Conservation (phyloP, 2,888 invertebrate species). For the Vandiemenella viatica region DNA sequence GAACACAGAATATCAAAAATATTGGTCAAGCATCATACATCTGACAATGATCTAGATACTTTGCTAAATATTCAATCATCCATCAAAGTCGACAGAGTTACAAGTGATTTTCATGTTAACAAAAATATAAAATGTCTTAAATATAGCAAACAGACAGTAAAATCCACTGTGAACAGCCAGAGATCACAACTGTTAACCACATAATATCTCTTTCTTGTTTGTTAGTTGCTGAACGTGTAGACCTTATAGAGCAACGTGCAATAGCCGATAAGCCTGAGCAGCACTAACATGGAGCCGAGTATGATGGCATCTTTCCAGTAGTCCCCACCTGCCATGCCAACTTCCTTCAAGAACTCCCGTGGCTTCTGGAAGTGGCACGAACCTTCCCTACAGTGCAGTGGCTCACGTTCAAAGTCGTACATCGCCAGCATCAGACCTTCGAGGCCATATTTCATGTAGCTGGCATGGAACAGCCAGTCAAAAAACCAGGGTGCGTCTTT, state of each 20-base stretch:
- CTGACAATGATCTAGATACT: no score
- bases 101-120: no score
- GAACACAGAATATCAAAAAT: no score
- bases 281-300: constrained; percentile 44
- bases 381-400: constrained; percentile 53
- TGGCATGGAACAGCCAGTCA: constrained; percentile 74
- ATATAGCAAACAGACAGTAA: no score
- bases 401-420: constrained; percentile 64
- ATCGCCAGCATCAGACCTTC: constrained; percentile 69
- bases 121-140: no score
- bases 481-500: constrained; percentile 62
- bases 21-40: no score
- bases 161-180: no score
- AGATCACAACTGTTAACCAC: no score
- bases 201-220: no score
- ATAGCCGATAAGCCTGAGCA: constrained; percentile 48
- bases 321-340: constrained; percentile 51
- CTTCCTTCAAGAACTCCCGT: constrained; percentile 52
- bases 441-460: constrained; percentile 78
- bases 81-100: no score
- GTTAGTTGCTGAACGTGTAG: no score
- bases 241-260: not conserved
- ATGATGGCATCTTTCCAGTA: constrained; percentile 50
- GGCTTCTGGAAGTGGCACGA: constrained; percentile 65
- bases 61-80: no score